Conservation (phyloP, 2,888 invertebrate genomes). For the Tinea pellionella region DNA sequence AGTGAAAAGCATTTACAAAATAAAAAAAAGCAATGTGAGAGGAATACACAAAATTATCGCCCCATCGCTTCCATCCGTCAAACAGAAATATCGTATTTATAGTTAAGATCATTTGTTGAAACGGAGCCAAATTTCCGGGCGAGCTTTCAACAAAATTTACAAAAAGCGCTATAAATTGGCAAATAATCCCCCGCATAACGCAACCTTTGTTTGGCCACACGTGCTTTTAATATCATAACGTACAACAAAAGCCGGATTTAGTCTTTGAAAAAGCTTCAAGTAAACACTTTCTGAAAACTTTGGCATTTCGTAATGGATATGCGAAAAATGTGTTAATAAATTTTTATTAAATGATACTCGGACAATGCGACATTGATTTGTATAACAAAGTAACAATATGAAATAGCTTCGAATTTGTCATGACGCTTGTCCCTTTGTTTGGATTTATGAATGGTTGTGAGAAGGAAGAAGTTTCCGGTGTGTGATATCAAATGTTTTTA, state of each 20-base stretch:
- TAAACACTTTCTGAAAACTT: constrained; percentile 59
- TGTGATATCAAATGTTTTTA: constrained; percentile 23
- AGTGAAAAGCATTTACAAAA: neutral
- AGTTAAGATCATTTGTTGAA: constrained; percentile 66
- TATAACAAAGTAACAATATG: constrained; percentile 31
- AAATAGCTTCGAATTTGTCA: constrained; percentile 62
- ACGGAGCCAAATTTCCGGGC: constrained; percentile 68
- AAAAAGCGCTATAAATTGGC: constrained; percentile 70
- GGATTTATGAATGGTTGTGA: constrained; percentile 45
- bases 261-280: constrained; percentile 53
- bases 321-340: constrained; percentile 44
- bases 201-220: constrained; percentile 70
- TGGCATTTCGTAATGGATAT: neutral
- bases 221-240: constrained; percentile 62
- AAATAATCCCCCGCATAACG: constrained; percentile 70
- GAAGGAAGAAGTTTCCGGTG: constrained; percentile 64
- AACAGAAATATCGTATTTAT: constrained; percentile 40
- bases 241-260: constrained; percentile 57
- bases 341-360: constrained; percentile 49
- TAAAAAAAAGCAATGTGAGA: neutral
- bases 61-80: constrained; percentile 3
- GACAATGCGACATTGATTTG: constrained; percentile 41
- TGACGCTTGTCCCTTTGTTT: constrained; percentile 46
- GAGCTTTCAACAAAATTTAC: constrained; percentile 63
- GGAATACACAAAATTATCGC: neutral